Evolutionary conservation across 1,140 invertebrate genomes (phyloP).

Genomic region (Lucilia sericata): DNA sequence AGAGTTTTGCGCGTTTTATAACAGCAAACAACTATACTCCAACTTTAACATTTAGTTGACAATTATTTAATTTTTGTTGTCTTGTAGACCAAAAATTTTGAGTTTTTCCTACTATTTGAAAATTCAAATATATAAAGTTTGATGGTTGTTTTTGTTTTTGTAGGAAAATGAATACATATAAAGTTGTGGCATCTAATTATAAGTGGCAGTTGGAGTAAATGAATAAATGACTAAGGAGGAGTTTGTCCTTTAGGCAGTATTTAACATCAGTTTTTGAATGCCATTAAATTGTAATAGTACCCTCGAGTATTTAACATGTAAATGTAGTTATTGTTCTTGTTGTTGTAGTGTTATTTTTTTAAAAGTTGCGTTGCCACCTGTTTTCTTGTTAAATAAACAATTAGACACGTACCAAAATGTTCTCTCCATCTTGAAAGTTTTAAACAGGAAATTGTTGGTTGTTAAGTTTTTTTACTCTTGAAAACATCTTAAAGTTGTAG

Average conservation of each 20-base stretch:
- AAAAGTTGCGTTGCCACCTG: conserved; percentile 47
- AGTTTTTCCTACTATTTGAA: not conserved
- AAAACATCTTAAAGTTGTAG: not conserved
- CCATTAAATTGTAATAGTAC: conserved; percentile 27
- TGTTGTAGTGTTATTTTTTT: not conserved
- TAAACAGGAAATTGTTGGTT: not conserved
- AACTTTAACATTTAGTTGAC: not conserved
- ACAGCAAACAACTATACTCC: no score
- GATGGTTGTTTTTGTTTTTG: not conserved
- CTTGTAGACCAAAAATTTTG: not conserved
- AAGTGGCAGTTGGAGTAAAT: not conserved
- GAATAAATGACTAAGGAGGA: not conserved
- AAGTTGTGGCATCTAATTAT: conserved; percentile 2
- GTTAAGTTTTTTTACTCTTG: not conserved
- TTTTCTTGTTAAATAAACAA: conserved; percentile 45
- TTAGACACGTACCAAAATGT: conserved; percentile 47
- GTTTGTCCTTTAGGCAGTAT: conserved; percentile 7
- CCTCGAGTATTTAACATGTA: conserved; percentile 20
- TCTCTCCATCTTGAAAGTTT: not conserved
- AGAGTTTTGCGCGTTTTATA: no score
- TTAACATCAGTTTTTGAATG: conserved; percentile 1
- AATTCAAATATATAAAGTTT: not conserved
- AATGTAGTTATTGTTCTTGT: not conserved
- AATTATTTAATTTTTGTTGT: conserved; percentile 22
- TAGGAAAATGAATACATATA: not conserved